Conservation (phyloP, 2,888 invertebrate genomes). For the Sinhomidia bicolor region DNA sequence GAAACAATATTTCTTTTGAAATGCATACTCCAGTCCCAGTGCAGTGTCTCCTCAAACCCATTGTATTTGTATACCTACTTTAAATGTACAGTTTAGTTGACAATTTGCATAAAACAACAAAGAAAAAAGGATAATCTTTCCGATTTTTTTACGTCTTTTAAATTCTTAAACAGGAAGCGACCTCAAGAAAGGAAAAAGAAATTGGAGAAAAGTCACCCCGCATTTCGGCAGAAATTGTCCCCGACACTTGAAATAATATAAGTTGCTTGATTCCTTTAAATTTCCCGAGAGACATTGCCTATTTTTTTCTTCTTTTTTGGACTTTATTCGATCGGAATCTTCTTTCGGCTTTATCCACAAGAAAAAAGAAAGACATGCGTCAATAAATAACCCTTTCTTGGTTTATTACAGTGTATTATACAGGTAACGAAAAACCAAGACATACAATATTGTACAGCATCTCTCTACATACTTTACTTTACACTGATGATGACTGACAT, state of each 20-base stretch:
- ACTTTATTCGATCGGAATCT: slow-evolving; percentile 23
- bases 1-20: neutral
- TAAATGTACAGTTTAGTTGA: neutral
- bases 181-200: neutral
- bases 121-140: neutral
- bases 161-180: neutral
- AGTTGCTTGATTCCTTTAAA: slow-evolving; percentile 57
- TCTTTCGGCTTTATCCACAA: slow-evolving; percentile 21
- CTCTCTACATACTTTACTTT: neutral
- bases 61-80: too few relatives aligned
- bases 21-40: neutral
- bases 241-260: slow-evolving; percentile 56
- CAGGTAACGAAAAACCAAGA: neutral
- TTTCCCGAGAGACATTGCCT: slow-evolving; percentile 53
- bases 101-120: slow-evolving; percentile 34
- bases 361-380: slow-evolving; percentile 39
- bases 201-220: neutral
- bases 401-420: slow-evolving; percentile 22
- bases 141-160: neutral
- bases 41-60: too few relatives aligned
- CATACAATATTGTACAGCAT: neutral
- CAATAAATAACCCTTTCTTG: slow-evolving; percentile 53
- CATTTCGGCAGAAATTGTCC: slow-evolving; percentile 48
- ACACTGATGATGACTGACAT: slow-evolving; percentile 44
- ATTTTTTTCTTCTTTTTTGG: slow-evolving; percentile 2